phyloP scores from a whole-genome alignment of 1,140 invertebrate genomes.

The Eumaeus atala region DNA sequence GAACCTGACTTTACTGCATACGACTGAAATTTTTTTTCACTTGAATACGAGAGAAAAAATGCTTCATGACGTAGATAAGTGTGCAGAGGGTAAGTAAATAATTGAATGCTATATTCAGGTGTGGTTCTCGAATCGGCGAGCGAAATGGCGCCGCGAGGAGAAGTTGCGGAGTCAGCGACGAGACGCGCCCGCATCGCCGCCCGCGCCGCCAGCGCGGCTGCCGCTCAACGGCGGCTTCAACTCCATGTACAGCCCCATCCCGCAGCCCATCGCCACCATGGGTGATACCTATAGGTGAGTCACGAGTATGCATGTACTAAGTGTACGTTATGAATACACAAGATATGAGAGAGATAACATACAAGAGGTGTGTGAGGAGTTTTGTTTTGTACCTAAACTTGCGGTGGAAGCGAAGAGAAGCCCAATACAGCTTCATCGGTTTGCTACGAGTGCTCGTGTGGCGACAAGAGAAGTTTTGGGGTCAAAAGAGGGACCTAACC shows the following conservation, averaged over 20 bases:
- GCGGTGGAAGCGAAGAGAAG: too few species aligned
- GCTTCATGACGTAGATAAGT: slow-evolving; percentile 1
- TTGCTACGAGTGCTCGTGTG: too few species aligned
- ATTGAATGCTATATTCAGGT: slow-evolving; percentile 76
- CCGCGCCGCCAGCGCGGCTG: slow-evolving; percentile 75
- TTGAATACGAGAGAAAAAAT: neutral
- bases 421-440: too few species aligned
- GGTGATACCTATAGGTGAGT: slow-evolving; percentile 93
- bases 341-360: too few species aligned
- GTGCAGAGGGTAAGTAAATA: neutral
- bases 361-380: too few species aligned
- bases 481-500: too few species aligned
- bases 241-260: slow-evolving; percentile 96
- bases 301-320: too few species aligned
- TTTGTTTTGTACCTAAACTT: too few species aligned
- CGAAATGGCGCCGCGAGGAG: slow-evolving; percentile 98
- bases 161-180: slow-evolving; percentile 93
- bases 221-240: slow-evolving; percentile 92
- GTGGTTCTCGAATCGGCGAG: slow-evolving; percentile 98
- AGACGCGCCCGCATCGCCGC: slow-evolving; percentile 71
- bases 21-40: too few species aligned
- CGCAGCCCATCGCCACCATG: slow-evolving; percentile 94
- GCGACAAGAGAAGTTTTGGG: too few species aligned
- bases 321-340: too few species aligned
- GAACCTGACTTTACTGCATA: neutral